Evolutionary conservation across 2,797 vertebrate species (phyloP).

Genomic region (Hypotaenidia okinawae): DNA sequence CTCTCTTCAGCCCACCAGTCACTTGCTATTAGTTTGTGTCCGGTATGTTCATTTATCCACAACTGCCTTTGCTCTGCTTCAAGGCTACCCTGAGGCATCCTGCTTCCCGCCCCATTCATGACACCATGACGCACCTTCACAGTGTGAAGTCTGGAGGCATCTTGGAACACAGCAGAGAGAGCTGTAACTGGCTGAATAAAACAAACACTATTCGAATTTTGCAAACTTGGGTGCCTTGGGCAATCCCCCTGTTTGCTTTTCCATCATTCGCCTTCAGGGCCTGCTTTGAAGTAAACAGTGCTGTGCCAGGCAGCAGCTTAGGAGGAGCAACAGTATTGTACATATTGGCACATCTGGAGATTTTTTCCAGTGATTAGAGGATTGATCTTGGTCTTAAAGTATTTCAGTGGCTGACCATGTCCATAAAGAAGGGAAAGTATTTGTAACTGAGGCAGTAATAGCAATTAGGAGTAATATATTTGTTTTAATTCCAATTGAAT

Average conservation of each 20-base stretch:
- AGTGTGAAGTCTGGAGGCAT: constrained; percentile 40
- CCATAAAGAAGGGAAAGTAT: background rate
- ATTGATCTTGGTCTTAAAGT: background rate
- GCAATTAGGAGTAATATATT: background rate
- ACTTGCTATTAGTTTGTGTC: constrained; percentile 21
- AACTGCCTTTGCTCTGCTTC: constrained; percentile 45
- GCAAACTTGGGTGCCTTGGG: constrained; percentile 23
- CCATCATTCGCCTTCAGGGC: background rate
- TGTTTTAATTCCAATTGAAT: background rate
- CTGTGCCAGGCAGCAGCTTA: background rate
- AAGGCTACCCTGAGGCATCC: constrained; percentile 61
- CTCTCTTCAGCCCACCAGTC: background rate
- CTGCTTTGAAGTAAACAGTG: constrained; percentile 22
- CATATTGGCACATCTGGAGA: background rate
- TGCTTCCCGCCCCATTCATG: background rate
- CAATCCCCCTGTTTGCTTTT: constrained; percentile 38
- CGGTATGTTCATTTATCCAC: constrained; percentile 45
- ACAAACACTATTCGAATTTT: background rate
- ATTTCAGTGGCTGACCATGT: background rate
- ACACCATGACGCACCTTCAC: constrained; percentile 20
- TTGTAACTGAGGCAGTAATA: background rate
- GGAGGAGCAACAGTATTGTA: background rate
- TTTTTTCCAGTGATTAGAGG: background rate
- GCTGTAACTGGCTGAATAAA: constrained; percentile 50
- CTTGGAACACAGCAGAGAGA: constrained; percentile 1